Evolutionary conservation across 2,113 vertebrate genomes (phyloP).

Genomic region (Bufo gargarizans): DNA sequence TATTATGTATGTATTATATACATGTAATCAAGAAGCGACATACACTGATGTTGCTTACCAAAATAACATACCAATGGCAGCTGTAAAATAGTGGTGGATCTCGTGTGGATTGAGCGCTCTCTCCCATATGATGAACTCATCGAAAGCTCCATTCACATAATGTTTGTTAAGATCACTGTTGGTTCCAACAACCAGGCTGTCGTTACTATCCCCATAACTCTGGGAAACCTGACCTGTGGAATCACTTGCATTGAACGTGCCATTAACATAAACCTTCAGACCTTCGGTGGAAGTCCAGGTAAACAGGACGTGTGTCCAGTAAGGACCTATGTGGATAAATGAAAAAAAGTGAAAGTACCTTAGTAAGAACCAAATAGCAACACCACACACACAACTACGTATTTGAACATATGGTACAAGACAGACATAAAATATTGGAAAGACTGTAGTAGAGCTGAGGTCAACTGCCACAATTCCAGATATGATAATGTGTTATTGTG

Average conservation of each 20-base stretch:
- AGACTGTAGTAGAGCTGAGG: not conserved
- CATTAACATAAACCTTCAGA: constrained; percentile 90
- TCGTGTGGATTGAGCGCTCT: constrained; percentile 80
- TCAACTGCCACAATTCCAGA: too few relatives aligned
- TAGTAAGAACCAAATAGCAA: too few relatives aligned
- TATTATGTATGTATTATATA: constrained; percentile 15
- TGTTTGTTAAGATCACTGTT: constrained; percentile 67
- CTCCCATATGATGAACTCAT: constrained; percentile 96
- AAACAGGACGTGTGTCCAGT: constrained; percentile 93
- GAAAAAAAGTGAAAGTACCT: not conserved
- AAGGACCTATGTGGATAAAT: constrained; percentile 74
- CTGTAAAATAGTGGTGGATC: constrained; percentile 84
- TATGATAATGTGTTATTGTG: too few relatives aligned
- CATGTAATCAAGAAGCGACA: constrained; percentile 38
- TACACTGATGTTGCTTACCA: constrained; percentile 50
- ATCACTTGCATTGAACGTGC: constrained; percentile 78
- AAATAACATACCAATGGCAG: constrained; percentile 80
- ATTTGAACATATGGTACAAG: not conserved
- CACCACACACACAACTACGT: not conserved
- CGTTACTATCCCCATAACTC: constrained; percentile 75
- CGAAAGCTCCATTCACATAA: constrained; percentile 81
- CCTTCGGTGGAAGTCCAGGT: constrained; percentile 86
- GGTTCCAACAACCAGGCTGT: constrained; percentile 75
- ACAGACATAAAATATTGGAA: not conserved
- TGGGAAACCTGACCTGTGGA: constrained; percentile 72